Base-by-base conservation (phyloP, 2,888 invertebrate species). In the Mimumesa dahlbomi region DNA sequence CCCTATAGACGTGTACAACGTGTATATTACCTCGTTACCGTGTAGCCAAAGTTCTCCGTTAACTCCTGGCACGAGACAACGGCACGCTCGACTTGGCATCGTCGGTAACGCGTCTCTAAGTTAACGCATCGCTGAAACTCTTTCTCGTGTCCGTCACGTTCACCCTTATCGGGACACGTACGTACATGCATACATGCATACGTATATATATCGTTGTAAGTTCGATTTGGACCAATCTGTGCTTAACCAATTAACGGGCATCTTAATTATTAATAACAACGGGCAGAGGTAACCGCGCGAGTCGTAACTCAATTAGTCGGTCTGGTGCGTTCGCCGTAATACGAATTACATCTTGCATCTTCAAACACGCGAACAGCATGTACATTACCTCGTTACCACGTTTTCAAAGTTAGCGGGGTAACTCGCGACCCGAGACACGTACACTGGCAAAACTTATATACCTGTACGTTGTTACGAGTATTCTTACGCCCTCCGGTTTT, bases 11-110 rank as follows among this genome's bases (percentile, higher is more conserved):
- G 79, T 72, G 71, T 69, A 66, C 63, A 36, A 80, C 61, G 58
- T 76, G 69, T 78, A 70, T 77, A 74, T 81, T 81, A 81, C 63
- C 65, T 81, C 78, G 78, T 78, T 81, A 78, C 62, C 74, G 64
- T 42, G 45, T 61, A 46, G 42, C 54, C 70, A 58, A 77, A 77
- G 50, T 80, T 69, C 53, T 13, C 52, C 50, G 61, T 54, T 18
- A 54, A 59, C 63, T 58, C 54, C 45, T 45, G 58, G 11, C 50
- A 34, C 19, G 49, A 62, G 62, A 65, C 67, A 64, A 64, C 71
- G 34, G 42, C 48, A n/a, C 59, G 52, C 14, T 36, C 42, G 31
- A n/a, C 19, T 57, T 42, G 16, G 9, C 4, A 7, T 25, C 7
- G 7, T 5, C 25, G 25, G 3, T 7, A 7, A 25, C 25, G 25